Evolutionary conservation across 2,797 vertebrate species (phyloP).

Genomic region (Protosalanx chinensis): DNA sequence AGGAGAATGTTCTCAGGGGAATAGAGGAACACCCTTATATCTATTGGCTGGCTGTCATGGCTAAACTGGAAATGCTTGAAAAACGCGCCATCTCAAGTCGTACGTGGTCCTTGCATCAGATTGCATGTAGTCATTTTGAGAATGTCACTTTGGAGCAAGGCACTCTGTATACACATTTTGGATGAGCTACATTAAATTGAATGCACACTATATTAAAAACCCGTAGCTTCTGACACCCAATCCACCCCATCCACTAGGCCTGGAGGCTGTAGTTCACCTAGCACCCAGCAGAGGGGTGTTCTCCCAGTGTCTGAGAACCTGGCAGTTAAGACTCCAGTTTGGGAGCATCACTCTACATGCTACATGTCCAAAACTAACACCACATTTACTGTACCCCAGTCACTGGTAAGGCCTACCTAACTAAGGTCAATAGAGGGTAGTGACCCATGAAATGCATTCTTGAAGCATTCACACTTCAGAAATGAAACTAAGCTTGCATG

Average conservation of each 20-base stretch:
- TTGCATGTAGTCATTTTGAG: too few relatives aligned
- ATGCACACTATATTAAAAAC: not conserved
- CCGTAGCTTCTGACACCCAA: too few relatives aligned
- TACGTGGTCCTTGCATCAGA: not conserved
- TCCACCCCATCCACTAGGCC: not conserved
- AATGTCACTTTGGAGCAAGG: not conserved
- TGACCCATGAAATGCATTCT: conserved; percentile 4
- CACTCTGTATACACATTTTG: conserved; percentile 3
- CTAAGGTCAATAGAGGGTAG: not conserved
- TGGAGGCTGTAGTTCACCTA: conserved; percentile 24
- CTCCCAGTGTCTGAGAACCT: conserved; percentile 7
- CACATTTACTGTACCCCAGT: conserved; percentile 2
- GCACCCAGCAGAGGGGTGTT: conserved; percentile 26
- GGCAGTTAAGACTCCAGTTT: not conserved
- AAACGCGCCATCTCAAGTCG: not conserved
- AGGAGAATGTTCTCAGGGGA: not conserved
- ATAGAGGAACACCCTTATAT: too few relatives aligned
- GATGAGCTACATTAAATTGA: not conserved
- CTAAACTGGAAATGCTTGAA: not conserved
- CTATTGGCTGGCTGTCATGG: not conserved
- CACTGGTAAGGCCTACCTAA: not conserved
- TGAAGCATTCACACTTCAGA: not conserved
- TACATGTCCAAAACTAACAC: not conserved
- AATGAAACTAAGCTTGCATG: not conserved
- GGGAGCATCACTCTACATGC: conserved; percentile 27